Evolutionary conservation across 2,797 vertebrate genomes (phyloP), one percentile per base, ranked within the genome.

Genomic region (Tragopan temminckii): DNA sequence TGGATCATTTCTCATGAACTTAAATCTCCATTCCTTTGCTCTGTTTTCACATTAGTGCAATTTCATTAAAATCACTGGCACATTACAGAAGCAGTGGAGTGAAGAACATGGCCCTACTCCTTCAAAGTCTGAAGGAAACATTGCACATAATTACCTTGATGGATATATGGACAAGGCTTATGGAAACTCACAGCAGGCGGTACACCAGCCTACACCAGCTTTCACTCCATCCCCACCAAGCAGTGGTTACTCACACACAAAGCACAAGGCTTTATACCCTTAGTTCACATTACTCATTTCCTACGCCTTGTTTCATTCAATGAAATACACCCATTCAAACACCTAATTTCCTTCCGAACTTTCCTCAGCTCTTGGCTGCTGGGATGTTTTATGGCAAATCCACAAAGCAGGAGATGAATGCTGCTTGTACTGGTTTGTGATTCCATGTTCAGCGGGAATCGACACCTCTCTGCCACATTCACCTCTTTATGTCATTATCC

Each of bases 41-140:
- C 62, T 93, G 62, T 46, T 92, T 83, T 67, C 63, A 90, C 0
- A 1, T 80, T 48, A 36, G 0, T 12, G n/a, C 17, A 82, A 58
- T 70, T 61, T 76, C 13, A 1, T 77, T 82, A 90, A 89, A 88
- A 81, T 24, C 55, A 48, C 5, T 31, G 76, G 55, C 50, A 55
- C 0, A 4, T 53, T 68, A 80, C 29, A 61, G 70, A 84, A 50
- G 72, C 79, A 79, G 33, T 53, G 74, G 62, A 72, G 58, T 24
- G 23, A 85, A 83, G 66, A 85, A 74, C 3, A 24, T 76, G 13
- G 31, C 17, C n/a, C 25, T 72, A 33, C 18, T 79, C 0, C 0
- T 48, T 69, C 50, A 91, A 89, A 83, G 72, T 33, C 36, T 67
- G 27, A 89, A 53, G 50, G 72, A 95, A 94, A 67, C 13, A 46